Conservation (phyloP, 2,113 vertebrate species). For the Thamnophis sirtalis region DNA sequence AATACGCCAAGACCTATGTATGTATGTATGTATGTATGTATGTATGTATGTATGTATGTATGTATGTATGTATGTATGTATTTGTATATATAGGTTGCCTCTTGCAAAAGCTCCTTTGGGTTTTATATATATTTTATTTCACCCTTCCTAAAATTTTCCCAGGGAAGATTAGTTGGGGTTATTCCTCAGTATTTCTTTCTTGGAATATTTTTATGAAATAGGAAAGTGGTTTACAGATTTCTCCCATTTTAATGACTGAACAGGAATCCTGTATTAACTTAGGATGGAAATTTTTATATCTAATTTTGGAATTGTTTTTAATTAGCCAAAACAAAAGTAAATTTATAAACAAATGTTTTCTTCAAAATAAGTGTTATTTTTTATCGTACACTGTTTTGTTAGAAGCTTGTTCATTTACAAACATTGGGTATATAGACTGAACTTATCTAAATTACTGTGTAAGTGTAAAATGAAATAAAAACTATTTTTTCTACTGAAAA, state of each 20-base stretch:
- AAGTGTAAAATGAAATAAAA: slow-evolving; percentile 31
- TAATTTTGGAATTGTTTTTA: not conserved
- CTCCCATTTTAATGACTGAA: not conserved
- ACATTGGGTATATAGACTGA: not conserved
- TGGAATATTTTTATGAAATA: not conserved
- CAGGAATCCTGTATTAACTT: not conserved
- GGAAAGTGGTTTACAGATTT: not conserved
- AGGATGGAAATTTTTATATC: not conserved
- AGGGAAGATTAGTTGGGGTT: not conserved
- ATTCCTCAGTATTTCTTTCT: not conserved
- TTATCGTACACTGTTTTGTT: not conserved
- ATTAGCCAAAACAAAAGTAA: not conserved
- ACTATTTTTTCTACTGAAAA: slow-evolving; percentile 42
- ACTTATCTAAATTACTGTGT: slow-evolving; percentile 12
- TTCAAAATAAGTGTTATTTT: not conserved
- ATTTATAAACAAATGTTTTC: not conserved
- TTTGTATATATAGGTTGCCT: no score
- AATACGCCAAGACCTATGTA: no score
- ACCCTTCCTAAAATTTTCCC: not conserved
- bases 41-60: no score
- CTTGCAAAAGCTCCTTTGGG: not conserved
- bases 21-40: no score
- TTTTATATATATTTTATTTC: not conserved
- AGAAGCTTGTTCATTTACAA: not conserved
- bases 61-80: no score